phyloP scores from a whole-genome alignment of 1,140 invertebrate species.

The Drosophila quadrilineata region DNA sequence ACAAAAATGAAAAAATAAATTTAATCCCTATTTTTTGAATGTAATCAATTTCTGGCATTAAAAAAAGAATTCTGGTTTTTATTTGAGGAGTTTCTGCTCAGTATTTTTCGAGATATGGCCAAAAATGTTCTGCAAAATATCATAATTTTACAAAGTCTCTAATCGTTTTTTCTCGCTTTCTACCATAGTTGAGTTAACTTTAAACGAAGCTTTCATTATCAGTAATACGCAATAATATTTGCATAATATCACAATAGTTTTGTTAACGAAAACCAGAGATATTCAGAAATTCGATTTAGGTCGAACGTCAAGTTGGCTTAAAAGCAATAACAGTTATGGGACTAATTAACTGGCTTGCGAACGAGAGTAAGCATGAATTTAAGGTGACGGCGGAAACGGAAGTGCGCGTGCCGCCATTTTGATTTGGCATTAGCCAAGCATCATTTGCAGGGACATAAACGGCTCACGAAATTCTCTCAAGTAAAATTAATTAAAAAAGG shows the following conservation, averaged over 20 bases:
- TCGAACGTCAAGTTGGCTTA: background rate
- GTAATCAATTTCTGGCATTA: no score
- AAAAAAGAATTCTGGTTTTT: no score
- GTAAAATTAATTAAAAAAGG: constrained; percentile 75
- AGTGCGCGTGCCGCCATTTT: constrained; percentile 67
- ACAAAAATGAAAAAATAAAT: no score
- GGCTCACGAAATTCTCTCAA: constrained; percentile 31
- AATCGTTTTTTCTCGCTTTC: no score
- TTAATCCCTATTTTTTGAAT: no score
- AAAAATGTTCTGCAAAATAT: no score
- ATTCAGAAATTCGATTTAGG: no score
- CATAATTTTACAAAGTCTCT: no score
- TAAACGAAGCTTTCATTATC: background rate
- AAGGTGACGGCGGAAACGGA: constrained; percentile 51
- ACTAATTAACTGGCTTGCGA: constrained; percentile 48
- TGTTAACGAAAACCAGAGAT: no score
- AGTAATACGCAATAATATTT: constrained; percentile 14
- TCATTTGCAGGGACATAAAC: constrained; percentile 54
- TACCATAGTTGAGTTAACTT: no score
- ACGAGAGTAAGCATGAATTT: constrained; percentile 60
- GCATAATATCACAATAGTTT: constrained; percentile 21
- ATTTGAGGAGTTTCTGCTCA: no score
- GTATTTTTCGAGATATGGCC: no score
- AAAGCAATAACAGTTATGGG: constrained; percentile 40
- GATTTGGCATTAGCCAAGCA: constrained; percentile 57